Evolutionary conservation across 2,888 invertebrate species (phyloP).

Genomic region (Hypsopygia costalis): DNA sequence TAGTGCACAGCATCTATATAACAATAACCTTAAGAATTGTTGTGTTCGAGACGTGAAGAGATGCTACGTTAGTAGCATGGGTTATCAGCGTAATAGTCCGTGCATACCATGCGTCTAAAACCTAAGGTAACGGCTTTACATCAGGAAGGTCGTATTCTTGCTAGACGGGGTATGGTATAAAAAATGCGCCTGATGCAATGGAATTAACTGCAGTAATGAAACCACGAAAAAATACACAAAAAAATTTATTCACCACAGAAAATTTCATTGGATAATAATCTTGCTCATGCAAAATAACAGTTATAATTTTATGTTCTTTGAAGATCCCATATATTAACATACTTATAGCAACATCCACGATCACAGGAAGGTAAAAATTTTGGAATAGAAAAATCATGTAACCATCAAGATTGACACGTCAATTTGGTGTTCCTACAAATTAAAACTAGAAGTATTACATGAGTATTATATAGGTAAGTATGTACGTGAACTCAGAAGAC

Average conservation of each 20-base stretch:
- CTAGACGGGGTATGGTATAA: too few relatives aligned
- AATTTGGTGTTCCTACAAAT: conserved; percentile 65
- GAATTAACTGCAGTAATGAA: too few relatives aligned
- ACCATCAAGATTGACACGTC: conserved; percentile 51
- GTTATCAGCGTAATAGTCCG: too few relatives aligned
- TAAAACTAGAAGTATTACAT: conserved; percentile 44
- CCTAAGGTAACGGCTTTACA: too few relatives aligned
- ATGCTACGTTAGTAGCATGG: too few relatives aligned
- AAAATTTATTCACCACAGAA: conserved; percentile 78
- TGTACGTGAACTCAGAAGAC: conserved; percentile 31
- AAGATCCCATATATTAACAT: conserved; percentile 66
- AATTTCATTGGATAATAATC: conserved; percentile 63
- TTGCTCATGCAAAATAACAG: conserved; percentile 76
- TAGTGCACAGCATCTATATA: too few relatives aligned
- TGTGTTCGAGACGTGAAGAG: too few relatives aligned
- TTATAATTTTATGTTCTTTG: conserved; percentile 62
- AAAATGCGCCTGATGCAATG: too few relatives aligned
- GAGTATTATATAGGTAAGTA: conserved; percentile 67
- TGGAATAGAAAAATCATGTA: conserved; percentile 74
- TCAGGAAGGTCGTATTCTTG: too few relatives aligned
- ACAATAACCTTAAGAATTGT: too few relatives aligned
- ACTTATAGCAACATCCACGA: conserved; percentile 70
- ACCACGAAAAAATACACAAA: conserved; percentile 65
- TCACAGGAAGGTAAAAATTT: conserved; percentile 76
- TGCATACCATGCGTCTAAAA: too few relatives aligned